Conservation (phyloP, 2,888 invertebrate genomes). For the Drosophila robusta region DNA sequence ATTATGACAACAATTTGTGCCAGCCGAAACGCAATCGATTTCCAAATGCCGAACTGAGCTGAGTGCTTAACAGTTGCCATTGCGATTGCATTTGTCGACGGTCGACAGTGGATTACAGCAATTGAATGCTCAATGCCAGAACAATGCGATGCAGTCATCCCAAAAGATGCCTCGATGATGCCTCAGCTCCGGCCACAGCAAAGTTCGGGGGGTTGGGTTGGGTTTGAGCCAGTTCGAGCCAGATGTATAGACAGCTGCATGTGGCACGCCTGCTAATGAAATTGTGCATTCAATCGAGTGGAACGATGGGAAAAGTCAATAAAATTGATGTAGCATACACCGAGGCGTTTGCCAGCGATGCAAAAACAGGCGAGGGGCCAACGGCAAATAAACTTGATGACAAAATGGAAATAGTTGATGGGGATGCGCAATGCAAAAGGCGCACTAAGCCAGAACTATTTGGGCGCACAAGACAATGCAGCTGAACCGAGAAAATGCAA, state of each 20-base stretch:
- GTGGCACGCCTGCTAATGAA: slow-evolving; percentile 83
- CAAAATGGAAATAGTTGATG: slow-evolving; percentile 76
- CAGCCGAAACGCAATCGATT: slow-evolving; percentile 45
- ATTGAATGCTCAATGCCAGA: slow-evolving; percentile 42
- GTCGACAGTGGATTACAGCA: slow-evolving; percentile 55
- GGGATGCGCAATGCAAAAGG: slow-evolving; percentile 60
- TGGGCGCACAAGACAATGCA: slow-evolving; percentile 31
- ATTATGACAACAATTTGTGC: slow-evolving; percentile 52
- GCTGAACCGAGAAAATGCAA: slow-evolving; percentile 31
- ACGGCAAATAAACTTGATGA: slow-evolving; percentile 73
- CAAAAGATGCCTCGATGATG: slow-evolving; percentile 26
- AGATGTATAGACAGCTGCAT: slow-evolving; percentile 58
- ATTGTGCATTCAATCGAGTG: slow-evolving; percentile 84
- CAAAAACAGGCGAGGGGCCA: slow-evolving; percentile 16
- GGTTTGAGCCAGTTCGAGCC: background rate
- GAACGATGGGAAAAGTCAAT: slow-evolving; percentile 84
- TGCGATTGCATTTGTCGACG: slow-evolving; percentile 33
- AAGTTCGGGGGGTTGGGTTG: background rate
- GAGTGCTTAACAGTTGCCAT: slow-evolving; percentile 31
- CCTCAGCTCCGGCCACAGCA: background rate
- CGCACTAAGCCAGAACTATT: slow-evolving; percentile 54
- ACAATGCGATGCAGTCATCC: slow-evolving; percentile 44
- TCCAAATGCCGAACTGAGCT: slow-evolving; percentile 6
- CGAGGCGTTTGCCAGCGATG: slow-evolving; percentile 41
- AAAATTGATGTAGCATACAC: slow-evolving; percentile 81